A percentile compares a stretch with the other conserved stretches of the same genome.
Conservation (phyloP, 2,113 vertebrate species). For the Andinoacara biseriatus region DNA sequence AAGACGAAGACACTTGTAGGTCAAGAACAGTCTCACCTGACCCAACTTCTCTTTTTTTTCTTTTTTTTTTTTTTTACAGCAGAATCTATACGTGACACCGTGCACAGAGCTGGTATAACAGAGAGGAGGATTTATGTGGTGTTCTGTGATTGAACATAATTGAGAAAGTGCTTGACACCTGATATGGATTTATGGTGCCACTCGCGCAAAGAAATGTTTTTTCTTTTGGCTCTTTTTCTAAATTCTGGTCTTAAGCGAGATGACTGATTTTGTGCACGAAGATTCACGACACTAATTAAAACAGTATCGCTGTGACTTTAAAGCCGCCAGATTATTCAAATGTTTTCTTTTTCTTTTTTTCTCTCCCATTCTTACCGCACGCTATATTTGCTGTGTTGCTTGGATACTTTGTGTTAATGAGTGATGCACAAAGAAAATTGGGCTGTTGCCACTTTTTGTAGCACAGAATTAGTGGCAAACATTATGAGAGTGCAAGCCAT, state of each 20-base stretch:
- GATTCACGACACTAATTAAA: constrained; percentile 46
- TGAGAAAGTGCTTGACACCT: constrained; percentile 49
- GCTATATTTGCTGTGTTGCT: constrained; percentile 77
- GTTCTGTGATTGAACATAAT: constrained; percentile 54
- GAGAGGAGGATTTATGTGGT: constrained; percentile 39
- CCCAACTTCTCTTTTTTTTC: not conserved
- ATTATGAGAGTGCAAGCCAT: constrained; percentile 79
- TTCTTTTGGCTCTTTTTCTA: constrained; percentile 35
- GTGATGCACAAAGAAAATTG: constrained; percentile 62
- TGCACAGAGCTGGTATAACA: constrained; percentile 25
- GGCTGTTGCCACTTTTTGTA: constrained; percentile 67
- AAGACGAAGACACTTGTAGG: not conserved
- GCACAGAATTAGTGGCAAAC: constrained; percentile 77
- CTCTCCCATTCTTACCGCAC: constrained; percentile 46
- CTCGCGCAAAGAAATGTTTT: constrained; percentile 42
- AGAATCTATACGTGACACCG: constrained; percentile 8
- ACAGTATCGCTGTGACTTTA: constrained; percentile 59
- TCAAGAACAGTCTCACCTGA: not conserved
- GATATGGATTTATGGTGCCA: constrained; percentile 57
- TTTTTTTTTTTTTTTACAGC: not conserved
- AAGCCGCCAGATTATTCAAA: constrained; percentile 68
- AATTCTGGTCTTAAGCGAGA: constrained; percentile 43
- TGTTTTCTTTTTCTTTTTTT: constrained; percentile 4
- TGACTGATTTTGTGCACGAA: constrained; percentile 44
- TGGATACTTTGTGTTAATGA: constrained; percentile 67